Evolutionary conservation across 1,140 invertebrate species (phyloP).

Genomic region (Xylocopa sonorina): DNA sequence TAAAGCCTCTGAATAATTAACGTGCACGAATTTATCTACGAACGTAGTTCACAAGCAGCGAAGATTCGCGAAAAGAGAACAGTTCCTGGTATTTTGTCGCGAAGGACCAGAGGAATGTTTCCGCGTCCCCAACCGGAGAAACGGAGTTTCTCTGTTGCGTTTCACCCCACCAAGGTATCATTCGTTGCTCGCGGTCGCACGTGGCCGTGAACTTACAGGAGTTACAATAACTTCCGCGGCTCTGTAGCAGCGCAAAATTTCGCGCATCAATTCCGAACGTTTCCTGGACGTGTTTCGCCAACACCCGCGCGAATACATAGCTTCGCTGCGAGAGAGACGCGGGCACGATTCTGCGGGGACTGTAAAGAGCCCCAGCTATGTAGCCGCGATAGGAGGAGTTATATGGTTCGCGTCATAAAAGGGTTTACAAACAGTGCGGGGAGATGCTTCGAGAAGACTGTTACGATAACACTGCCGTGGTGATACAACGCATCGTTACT

Average conservation of each 20-base stretch:
- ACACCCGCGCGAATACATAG: not conserved
- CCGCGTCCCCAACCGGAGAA: not conserved
- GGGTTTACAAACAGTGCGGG: constrained; percentile 12
- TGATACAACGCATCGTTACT: not conserved
- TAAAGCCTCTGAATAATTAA: too few relatives aligned
- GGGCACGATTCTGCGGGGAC: not conserved
- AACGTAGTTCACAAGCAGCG: too few relatives aligned
- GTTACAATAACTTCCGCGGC: constrained; percentile 36
- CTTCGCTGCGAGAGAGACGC: constrained; percentile 10
- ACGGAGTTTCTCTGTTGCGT: not conserved
- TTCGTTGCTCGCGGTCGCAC: constrained; percentile 6
- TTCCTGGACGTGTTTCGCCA: constrained; percentile 11
- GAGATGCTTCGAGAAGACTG: constrained; percentile 27
- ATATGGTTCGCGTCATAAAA: not conserved
- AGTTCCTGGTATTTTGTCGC: not conserved
- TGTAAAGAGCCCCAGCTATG: not conserved
- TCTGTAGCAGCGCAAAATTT: constrained; percentile 28
- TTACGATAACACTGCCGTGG: not conserved
- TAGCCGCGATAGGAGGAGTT: not conserved
- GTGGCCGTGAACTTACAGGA: constrained; percentile 15
- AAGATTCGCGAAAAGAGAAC: not conserved
- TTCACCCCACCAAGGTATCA: not conserved
- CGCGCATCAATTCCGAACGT: constrained; percentile 36
- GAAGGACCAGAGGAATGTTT: not conserved
- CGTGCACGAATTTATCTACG: too few relatives aligned